Conservation (phyloP, 2,113 vertebrate species). For the Tachysurus vachellii region DNA sequence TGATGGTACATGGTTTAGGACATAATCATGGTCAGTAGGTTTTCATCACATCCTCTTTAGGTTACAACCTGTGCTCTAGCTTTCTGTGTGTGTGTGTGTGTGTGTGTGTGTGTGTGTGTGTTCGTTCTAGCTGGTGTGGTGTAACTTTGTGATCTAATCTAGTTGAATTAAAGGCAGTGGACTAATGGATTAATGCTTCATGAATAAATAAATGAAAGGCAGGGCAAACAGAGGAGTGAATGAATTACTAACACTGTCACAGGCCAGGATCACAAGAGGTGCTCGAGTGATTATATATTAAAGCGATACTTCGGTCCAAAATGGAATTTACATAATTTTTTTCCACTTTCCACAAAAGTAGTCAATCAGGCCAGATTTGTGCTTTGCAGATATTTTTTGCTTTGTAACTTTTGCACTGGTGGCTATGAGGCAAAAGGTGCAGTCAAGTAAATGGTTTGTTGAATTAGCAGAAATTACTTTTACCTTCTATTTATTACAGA, state of each 20-base stretch:
- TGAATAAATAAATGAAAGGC: conserved; percentile 22
- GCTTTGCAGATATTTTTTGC: not conserved
- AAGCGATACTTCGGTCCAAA: conserved; percentile 16
- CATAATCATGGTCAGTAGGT: not conserved
- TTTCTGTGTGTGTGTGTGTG: not conserved
- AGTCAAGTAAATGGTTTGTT: not conserved
- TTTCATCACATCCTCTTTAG: not conserved
- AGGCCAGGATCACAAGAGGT: conserved; percentile 30
- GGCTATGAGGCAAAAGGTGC: not conserved
- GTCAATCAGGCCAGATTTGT: not conserved
- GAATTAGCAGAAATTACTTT: not conserved
- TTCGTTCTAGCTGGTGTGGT: not conserved
- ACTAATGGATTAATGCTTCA: conserved; percentile 20
- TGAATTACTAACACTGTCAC: conserved; percentile 20
- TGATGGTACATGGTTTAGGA: not conserved
- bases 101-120: conserved; percentile 7
- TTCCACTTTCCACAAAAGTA: conserved; percentile 13
- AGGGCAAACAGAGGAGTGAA: conserved; percentile 22
- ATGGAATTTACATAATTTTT: conserved; percentile 34
- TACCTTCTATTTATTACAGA: not conserved
- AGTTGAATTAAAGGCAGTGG: not conserved
- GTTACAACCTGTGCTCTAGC: no score
- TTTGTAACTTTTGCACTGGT: not conserved
- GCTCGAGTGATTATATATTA: conserved; percentile 22
- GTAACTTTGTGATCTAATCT: not conserved